A percentile compares a stretch with the other conserved stretches of the same genome.
These are phyloP conservation scores for Nebria brevicollis DNA, from an alignment of 2,888 invertebrate genomes.

Conservation along the genomic window DNA sequence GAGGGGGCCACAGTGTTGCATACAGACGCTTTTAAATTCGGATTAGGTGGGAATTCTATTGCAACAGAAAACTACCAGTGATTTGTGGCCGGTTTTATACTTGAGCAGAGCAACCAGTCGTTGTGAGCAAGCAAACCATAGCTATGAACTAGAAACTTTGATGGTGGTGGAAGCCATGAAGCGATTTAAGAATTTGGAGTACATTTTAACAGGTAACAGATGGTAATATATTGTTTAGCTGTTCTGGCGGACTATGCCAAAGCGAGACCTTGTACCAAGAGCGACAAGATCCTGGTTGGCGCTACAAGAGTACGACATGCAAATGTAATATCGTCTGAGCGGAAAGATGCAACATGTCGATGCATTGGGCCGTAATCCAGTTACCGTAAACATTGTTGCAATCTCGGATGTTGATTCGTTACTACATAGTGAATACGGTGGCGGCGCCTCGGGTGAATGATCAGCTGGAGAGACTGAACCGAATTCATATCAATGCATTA, in stretches of 20 bases:
- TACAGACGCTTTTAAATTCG: conserved; percentile 53
- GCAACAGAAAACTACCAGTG: conserved; percentile 50
- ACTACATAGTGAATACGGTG: no score
- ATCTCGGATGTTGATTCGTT: no score
- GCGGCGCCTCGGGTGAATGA: no score
- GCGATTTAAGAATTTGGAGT: conserved; percentile 54
- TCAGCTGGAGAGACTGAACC: no score
- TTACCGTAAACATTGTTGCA: background rate
- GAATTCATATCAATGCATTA: no score
- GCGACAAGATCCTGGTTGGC: background rate
- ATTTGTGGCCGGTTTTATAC: conserved; percentile 53
- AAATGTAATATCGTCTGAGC: background rate
- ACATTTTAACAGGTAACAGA: conserved; percentile 53
- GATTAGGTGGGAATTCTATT: conserved; percentile 54
- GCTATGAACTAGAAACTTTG: conserved; percentile 57
- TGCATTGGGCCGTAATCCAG: background rate
- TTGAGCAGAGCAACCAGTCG: conserved; percentile 54
- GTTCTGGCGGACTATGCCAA: no score
- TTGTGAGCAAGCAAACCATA: conserved; percentile 56
- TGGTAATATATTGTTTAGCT: conserved; percentile 52
- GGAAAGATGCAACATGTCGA: background rate
- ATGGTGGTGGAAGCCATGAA: conserved; percentile 55
- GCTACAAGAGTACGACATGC: background rate
- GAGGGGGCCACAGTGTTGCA: conserved; percentile 53
- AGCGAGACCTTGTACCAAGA: background rate